Evolutionary conservation across 2,113 vertebrate genomes (phyloP), one percentile per base, ranked within the genome.

Genomic region (Aphelocoma coerulescens): DNA sequence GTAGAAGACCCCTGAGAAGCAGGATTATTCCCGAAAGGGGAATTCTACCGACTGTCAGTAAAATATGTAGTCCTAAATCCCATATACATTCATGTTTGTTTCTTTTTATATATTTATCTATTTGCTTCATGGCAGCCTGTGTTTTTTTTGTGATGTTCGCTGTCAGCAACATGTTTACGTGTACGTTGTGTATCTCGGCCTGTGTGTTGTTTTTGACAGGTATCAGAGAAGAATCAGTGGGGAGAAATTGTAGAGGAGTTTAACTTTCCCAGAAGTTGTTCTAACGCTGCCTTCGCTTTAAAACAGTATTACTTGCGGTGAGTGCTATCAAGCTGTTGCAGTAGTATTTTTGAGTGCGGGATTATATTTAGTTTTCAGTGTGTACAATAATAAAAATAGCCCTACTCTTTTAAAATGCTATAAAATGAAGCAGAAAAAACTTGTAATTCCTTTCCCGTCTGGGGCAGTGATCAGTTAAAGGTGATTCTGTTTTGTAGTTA

Each of bases 291-390:
- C 98, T 99, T 99, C 98, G 99, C 99, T 99, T 98, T 99, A 98
- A 99, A 99, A 98, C 99, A 99, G 99, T 99, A 99, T 99, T 99
- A 99, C 98, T 99, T 99, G 98, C 98, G 99, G 99, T 99, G 98
- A 99, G 99, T 99, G 95, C 89, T 91, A 89, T 92, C 96, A 94
- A 94, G 87, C 95, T 98, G 93, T 97, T 97, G 74, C 88, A 93
- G 65, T 85, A 92, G 90, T 94, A 72, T 97, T 97, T 94, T 95
- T 93, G 94, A 96, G 82, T 88, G 43, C 79, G 85, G 84, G 88
- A 62, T 93, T 94, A 52, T 89, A 73, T 93, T 94, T 94, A 58
- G 32, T 55, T 95, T 90, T 93, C 27, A 59, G 37, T 66, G 54
- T 88, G 32, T 92, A 59, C 85, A 84, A 65, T 78, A 95, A 61